phyloP scores from a whole-genome alignment of 2,797 vertebrate genomes.

The Thaleichthys pacificus region DNA sequence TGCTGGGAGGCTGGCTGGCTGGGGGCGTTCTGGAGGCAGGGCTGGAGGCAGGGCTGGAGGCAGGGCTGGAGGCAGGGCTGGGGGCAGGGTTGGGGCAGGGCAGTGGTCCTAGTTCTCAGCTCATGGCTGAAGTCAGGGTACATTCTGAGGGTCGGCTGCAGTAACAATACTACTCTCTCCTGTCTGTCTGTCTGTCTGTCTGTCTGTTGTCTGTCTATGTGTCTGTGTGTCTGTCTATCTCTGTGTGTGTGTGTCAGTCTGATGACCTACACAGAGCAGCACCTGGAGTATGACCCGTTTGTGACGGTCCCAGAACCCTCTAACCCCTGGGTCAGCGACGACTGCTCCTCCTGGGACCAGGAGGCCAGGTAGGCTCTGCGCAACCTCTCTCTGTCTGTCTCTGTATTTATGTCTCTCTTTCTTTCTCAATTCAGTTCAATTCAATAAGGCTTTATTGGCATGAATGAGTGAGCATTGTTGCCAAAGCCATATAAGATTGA shows the following conservation, averaged over 20 bases:
- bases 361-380: constrained; percentile 81
- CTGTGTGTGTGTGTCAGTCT: constrained; percentile 73
- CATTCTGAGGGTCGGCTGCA: too few species aligned
- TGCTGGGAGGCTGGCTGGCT: too few species aligned
- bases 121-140: too few species aligned
- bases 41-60: too few species aligned
- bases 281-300: constrained; percentile 93
- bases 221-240: neutral
- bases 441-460: too few species aligned
- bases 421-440: constrained; percentile 15
- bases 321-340: constrained; percentile 97
- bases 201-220: constrained; percentile 6
- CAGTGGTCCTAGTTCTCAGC: too few species aligned
- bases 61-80: too few species aligned
- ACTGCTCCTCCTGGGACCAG: constrained; percentile 87
- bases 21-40: too few species aligned
- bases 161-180: neutral
- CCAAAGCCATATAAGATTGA: too few species aligned
- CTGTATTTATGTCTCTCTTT: constrained; percentile 12
- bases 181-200: neutral
- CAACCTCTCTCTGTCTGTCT: constrained; percentile 1
- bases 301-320: constrained; percentile 86
- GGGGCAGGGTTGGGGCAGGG: too few species aligned
- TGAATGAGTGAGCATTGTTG: too few species aligned
- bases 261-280: constrained; percentile 94